Evolutionary conservation across 2,888 invertebrate genomes (phyloP).

Genomic region (Monopis laevigella): DNA sequence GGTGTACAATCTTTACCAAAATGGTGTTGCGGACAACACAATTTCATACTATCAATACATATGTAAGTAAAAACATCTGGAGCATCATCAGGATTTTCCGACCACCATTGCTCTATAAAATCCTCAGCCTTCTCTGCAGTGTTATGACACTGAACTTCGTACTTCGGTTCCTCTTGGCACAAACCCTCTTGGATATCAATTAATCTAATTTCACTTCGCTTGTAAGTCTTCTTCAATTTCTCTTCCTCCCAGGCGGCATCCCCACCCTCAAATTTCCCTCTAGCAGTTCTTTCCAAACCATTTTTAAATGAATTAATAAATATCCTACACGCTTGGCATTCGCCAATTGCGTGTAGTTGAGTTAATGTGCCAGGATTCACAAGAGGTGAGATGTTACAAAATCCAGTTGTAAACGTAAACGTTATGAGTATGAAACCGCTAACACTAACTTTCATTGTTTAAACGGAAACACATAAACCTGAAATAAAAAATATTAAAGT

Average conservation of each 20-base stretch:
- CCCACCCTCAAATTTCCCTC: constrained; percentile 92
- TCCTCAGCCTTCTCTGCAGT: constrained; percentile 86
- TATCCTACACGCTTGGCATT: constrained; percentile 81
- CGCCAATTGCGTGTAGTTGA: constrained; percentile 67
- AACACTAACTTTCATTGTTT: background rate
- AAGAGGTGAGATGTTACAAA: constrained; percentile 29
- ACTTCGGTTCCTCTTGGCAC: constrained; percentile 78
- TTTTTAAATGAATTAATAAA: constrained; percentile 80
- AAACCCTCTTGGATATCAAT: constrained; percentile 91
- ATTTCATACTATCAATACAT: constrained; percentile 79
- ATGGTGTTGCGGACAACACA: constrained; percentile 87
- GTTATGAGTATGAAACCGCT: background rate
- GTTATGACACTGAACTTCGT: constrained; percentile 83
- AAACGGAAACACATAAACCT: background rate
- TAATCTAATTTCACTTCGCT: constrained; percentile 87
- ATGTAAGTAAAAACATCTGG: constrained; percentile 68
- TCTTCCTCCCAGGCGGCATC: constrained; percentile 95
- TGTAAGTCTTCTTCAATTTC: constrained; percentile 82
- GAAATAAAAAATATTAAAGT: no score
- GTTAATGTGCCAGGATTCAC: constrained; percentile 36
- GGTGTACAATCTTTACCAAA: constrained; percentile 84
- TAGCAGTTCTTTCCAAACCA: constrained; percentile 83
- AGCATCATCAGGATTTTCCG: constrained; percentile 55
- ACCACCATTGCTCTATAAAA: constrained; percentile 90
- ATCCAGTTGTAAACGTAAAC: background rate